Percentiles rank a stretch among this genome's conserved stretches.
Conservation (phyloP, 2,113 vertebrate genomes). For the Notothenia rossii region DNA sequence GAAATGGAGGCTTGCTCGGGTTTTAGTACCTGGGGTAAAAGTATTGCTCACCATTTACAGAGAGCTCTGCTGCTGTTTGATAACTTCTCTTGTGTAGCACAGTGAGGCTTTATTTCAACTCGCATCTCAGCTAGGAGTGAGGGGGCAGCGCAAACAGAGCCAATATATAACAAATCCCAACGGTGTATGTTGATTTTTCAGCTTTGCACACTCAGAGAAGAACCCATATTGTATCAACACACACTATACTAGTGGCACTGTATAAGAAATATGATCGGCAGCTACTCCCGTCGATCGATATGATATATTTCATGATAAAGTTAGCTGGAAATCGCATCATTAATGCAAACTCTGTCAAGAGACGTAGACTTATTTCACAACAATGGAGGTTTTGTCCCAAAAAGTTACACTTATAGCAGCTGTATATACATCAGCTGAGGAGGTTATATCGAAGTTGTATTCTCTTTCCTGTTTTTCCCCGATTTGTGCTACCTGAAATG, state of each 20-base stretch:
- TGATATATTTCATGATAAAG: background rate
- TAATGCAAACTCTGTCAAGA: background rate
- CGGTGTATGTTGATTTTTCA: slow-evolving; percentile 31
- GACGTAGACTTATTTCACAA: slow-evolving; percentile 1
- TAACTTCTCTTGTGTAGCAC: slow-evolving; percentile 12
- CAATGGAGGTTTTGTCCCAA: background rate
- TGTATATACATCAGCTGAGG: too few species aligned
- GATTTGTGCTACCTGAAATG: background rate
- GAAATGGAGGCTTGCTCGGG: background rate
- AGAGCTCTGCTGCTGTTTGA: slow-evolving; percentile 36
- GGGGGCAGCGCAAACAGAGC: slow-evolving; percentile 11
- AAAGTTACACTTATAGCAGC: background rate
- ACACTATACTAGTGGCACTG: background rate
- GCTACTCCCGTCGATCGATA: background rate
- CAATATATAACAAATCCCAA: slow-evolving; percentile 33
- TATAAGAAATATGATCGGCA: background rate
- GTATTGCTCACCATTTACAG: slow-evolving; percentile 9
- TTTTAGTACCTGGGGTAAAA: slow-evolving; percentile 11
- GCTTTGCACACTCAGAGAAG: background rate
- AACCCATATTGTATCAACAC: background rate
- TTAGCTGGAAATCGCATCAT: background rate
- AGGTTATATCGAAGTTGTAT: too few species aligned
- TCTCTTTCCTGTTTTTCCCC: background rate
- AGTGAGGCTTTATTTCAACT: slow-evolving; percentile 26
- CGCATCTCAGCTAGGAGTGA: slow-evolving; percentile 11